Evolutionary conservation across 2,888 invertebrate genomes (phyloP), one percentile per base, ranked within the genome.

Genomic region (Drosophila histrio): DNA sequence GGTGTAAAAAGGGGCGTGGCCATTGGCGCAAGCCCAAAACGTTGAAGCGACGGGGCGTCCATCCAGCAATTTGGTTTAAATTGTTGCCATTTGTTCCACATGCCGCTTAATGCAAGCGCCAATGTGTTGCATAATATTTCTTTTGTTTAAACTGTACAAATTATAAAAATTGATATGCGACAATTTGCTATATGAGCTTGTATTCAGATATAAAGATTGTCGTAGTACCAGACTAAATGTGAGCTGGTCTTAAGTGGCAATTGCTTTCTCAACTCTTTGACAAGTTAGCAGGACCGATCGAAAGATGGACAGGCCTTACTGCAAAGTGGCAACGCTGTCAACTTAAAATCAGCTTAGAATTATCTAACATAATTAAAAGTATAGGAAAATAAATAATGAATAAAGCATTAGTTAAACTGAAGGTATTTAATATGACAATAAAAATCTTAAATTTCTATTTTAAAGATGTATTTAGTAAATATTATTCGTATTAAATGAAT

Each of bases 61-160:
- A 73, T 76, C 64, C 63, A 53, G 87, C 88, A 82, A 82, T 82
- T 82, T 84, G 73, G 64, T 78, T 82, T 81, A 84, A 82, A 87
- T 84, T 84, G 81, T 81, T 87, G 82, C 85, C 87, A 87, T 87
- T 82, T 87, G 82, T 87, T 78, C 75, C 57, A 52, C 72, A 58
- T 46, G 66, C 62, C 72, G 62, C 77, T 80, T 73, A 70, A 19
- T 11, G 7, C 15, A 8, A 44, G 56, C 59, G 26, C 39, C 52
- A 39, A 53, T 49, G 62, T 76, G 62, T 76, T 82, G 83, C 86
- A 78, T 72, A 80, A 75, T 73, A 80, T 62, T 85, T 77, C 84
- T 69, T 69, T 71, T 66, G 58, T 68, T 79, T 77, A 73, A 79
- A 71, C 73, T 77, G 73, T 61, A 64, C 69, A 79, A 86, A 87